Evolutionary conservation across 2,797 vertebrate species (phyloP).

Genomic region (Kryptopterus vitreolus): DNA sequence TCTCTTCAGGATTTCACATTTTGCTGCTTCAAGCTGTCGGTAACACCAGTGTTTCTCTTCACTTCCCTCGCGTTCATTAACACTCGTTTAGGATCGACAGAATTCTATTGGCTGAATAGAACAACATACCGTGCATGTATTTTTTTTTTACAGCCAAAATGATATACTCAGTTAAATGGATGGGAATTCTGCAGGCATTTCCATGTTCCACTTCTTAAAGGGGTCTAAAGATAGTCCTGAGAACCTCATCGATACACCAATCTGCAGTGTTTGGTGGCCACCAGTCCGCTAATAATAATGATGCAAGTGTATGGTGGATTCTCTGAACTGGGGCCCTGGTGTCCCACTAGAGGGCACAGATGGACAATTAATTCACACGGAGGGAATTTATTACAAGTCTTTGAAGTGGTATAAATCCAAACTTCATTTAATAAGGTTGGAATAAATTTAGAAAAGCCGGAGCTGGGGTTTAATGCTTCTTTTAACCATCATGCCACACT

Average conservation of each 20-base stretch:
- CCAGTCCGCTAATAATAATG: neutral
- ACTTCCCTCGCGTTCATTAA: neutral
- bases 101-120: too few species aligned
- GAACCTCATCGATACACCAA: neutral
- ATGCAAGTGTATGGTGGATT: neutral
- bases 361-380: conserved; percentile 9
- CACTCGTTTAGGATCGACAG: neutral
- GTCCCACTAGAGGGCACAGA: conserved; percentile 48
- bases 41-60: neutral
- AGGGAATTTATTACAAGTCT: neutral
- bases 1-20: neutral
- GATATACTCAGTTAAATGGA: neutral
- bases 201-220: neutral
- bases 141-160: too few species aligned
- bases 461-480: neutral
- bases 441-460: neutral
- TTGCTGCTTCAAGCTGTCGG: neutral
- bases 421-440: conserved; percentile 1
- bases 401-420: neutral
- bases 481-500: neutral
- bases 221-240: neutral
- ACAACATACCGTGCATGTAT: too few species aligned
- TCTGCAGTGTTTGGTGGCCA: neutral
- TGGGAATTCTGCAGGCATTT: neutral
- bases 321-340: neutral